Base-by-base conservation (phyloP, 2,888 invertebrate species). In the Poecilobothrus nobilitatus region DNA sequence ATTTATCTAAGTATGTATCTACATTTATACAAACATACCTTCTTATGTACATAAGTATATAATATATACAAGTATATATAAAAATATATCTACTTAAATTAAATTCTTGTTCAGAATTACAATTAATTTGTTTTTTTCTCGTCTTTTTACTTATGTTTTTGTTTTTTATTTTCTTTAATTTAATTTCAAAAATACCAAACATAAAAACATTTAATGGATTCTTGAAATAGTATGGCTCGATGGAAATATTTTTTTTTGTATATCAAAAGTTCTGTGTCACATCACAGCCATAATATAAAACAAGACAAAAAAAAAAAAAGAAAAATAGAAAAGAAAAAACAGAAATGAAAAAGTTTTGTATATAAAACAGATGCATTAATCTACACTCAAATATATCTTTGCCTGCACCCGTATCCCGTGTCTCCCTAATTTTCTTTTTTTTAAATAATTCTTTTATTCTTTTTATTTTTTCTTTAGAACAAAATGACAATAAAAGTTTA, bases 321-420 rank as follows among this genome's bases (percentile, higher is more conserved):
- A 53, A 53, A 53, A 12, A 18, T 15, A 15, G 6, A 53, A 2
- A 53, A 18, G 7, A 53, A 53, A 9, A 15, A 53, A 53, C 7
- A 53, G 18, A 53, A 18, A 53, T 15, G 18, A 15, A 53, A 53
- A 53, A 53, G 2, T 6, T 53, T 53, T 53, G 15, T 53, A 53
- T 53, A 53, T 53, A 53, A 53, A 53, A 53, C 53, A 53, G 53
- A 53, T 53, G 53, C 53, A 53, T 53, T 53, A 53, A 53, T 18
- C 53, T 53, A 53, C n/a, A 53, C 18, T 53, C 18, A 53, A 53
- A 53, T 18, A 53, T 53, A 18, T 53, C 6, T 53, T 18, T 53
- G 18, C 53, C 15, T 53, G 53, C 53, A 53, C 53, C 53, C 53
- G 53, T 53, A 53, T 53, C 53, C 53, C 53, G 53, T 53, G 41